A percentile compares a stretch with the other conserved stretches of the same genome.
These are phyloP conservation scores for Peromyscus maniculatus DNA, from an alignment of 2,113 vertebrate species.

Conservation along the genomic window DNA sequence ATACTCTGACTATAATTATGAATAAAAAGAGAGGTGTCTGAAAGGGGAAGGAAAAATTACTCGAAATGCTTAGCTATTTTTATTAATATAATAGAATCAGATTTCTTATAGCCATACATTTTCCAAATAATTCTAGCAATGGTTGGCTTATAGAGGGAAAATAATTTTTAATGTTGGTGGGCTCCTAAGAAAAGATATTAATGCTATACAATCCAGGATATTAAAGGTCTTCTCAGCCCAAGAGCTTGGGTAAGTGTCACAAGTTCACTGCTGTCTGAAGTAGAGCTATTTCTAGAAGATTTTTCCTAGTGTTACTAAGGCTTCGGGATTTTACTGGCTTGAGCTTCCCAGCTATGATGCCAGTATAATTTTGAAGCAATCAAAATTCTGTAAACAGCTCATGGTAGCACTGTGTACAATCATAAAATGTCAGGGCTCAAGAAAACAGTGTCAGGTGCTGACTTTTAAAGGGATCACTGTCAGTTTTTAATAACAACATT, in stretches of 20 bases:
- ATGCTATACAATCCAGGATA: not conserved
- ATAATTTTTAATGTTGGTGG: not conserved
- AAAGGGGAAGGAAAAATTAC: not conserved
- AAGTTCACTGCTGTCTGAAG: not conserved
- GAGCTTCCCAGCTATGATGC: not conserved
- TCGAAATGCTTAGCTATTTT: not conserved
- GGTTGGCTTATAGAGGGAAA: not conserved
- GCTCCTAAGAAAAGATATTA: not conserved
- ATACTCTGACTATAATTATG: not conserved
- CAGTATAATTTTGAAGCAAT: constrained; percentile 17
- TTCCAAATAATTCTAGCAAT: not conserved
- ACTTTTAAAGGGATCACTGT: constrained; percentile 52
- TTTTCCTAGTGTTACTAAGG: not conserved
- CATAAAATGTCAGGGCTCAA: constrained; percentile 55
- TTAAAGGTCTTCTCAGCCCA: not conserved
- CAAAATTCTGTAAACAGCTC: constrained; percentile 47
- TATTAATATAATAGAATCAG: not conserved
- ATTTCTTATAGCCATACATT: not conserved
- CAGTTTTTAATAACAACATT: constrained; percentile 61
- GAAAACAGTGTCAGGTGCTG: constrained; percentile 30
- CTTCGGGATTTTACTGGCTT: not conserved
- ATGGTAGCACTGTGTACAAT: not conserved
- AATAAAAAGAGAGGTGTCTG: not conserved
- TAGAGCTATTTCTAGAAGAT: not conserved
- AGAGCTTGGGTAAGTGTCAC: too few relatives aligned